Conservation (phyloP, 2,113 vertebrate species). For the Syrrhaptes paradoxus region DNA sequence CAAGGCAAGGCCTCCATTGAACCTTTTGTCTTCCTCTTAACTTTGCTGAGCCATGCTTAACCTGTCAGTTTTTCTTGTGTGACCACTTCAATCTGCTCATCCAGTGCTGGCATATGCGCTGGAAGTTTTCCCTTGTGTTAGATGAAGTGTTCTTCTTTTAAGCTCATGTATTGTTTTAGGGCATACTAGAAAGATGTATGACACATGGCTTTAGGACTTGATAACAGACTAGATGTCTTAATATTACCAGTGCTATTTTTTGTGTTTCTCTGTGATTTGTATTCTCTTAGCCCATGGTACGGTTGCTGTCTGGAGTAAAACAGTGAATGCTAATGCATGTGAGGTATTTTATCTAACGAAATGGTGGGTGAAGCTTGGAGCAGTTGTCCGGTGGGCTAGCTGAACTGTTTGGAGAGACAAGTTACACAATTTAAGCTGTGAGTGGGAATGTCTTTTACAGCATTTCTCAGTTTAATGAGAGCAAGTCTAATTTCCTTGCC, state of each 20-base stretch:
- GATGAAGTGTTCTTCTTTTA: neutral
- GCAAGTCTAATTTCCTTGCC: neutral
- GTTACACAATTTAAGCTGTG: neutral
- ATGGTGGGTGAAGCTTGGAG: neutral
- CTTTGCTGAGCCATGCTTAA: neutral
- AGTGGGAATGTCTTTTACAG: constrained; percentile 5
- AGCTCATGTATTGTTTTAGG: neutral
- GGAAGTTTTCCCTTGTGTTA: neutral
- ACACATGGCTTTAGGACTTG: neutral
- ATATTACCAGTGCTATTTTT: neutral
- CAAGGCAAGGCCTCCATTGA: neutral
- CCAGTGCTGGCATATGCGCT: neutral
- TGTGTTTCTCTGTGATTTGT: neutral
- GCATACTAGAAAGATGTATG: neutral
- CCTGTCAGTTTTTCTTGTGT: neutral
- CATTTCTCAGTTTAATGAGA: neutral
- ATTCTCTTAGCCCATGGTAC: neutral
- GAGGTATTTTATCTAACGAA: neutral
- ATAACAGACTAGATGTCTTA: neutral
- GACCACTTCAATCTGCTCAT: neutral
- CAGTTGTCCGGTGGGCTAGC: neutral
- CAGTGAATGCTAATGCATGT: neutral
- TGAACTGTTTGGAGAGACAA: neutral
- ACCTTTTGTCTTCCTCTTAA: neutral
- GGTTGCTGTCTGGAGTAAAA: neutral